Conservation (phyloP, 2,888 invertebrate species). For the Ecdyonurus torrentis region DNA sequence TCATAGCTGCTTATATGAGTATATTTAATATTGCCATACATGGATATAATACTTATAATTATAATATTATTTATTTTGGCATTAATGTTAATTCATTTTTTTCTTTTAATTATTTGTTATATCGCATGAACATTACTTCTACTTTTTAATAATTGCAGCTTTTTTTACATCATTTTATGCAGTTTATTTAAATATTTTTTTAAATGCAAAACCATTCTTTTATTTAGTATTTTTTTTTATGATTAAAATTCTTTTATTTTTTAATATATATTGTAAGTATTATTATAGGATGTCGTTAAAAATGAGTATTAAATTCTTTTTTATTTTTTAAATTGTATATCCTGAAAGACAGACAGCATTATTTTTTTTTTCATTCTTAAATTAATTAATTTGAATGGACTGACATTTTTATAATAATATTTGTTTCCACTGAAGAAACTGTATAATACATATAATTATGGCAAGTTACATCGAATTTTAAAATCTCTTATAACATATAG, state of each 20-base stretch:
- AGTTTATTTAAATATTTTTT: not conserved
- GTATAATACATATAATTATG: no score
- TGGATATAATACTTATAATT: no score
- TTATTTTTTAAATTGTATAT: not conserved
- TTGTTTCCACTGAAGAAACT: no score
- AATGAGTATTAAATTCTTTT: not conserved
- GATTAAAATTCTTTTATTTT: not conserved
- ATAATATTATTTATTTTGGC: no score
- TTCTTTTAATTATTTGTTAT: not conserved
- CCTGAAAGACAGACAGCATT: not conserved
- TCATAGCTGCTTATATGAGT: not conserved
- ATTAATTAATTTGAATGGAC: not conserved
- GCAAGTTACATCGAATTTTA: no score
- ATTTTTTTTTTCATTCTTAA: no score
- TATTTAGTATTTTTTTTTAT: no score
- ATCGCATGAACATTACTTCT: not conserved
- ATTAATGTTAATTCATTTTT: not conserved
- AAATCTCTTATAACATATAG: not conserved
- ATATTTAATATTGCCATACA: not conserved
- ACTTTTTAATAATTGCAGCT: not conserved
- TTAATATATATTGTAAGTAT: not conserved
- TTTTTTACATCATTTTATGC: not conserved
- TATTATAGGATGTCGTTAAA: not conserved
- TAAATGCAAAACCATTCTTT: not conserved
- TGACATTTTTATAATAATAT: not conserved